These are phyloP conservation scores for Ellobius talpinus DNA, from an alignment of 2,113 vertebrate species.

Conservation along the genomic window DNA sequence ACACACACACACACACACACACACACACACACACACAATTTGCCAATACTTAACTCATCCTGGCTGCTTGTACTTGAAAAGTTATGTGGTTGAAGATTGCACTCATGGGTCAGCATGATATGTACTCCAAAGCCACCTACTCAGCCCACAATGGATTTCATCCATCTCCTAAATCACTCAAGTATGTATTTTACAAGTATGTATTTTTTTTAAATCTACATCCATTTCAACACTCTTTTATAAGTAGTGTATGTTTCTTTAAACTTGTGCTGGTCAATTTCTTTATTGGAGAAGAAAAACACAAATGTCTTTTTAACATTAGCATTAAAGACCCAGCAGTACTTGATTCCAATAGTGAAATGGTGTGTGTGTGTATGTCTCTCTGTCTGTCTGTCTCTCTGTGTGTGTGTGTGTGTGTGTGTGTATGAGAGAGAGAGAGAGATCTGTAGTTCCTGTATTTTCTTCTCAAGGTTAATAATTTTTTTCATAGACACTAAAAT, in stretches of 20 bases:
- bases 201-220: not conserved
- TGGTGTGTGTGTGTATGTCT: not conserved
- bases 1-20: not conserved
- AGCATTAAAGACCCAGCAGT: not conserved
- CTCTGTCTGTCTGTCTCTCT: too few species aligned
- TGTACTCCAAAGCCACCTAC: not conserved
- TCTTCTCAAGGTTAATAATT: not conserved
- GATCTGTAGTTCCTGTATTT: not conserved
- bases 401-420: not conserved
- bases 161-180: not conserved
- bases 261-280: not conserved
- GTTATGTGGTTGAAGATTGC: not conserved
- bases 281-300: not conserved
- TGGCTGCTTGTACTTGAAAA: not conserved
- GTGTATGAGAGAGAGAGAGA: too few species aligned
- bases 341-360: not conserved
- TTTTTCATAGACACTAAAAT: slow-evolving; percentile 46
- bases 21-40: not conserved
- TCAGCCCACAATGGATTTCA: not conserved
- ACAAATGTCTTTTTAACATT: slow-evolving; percentile 5
- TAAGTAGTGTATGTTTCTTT: not conserved
- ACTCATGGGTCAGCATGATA: not conserved
- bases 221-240: not conserved
- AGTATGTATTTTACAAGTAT: not conserved
- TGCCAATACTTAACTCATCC: not conserved